Evolutionary conservation across 2,113 vertebrate genomes (phyloP).

Genomic region (Rhinolophus sinicus): DNA sequence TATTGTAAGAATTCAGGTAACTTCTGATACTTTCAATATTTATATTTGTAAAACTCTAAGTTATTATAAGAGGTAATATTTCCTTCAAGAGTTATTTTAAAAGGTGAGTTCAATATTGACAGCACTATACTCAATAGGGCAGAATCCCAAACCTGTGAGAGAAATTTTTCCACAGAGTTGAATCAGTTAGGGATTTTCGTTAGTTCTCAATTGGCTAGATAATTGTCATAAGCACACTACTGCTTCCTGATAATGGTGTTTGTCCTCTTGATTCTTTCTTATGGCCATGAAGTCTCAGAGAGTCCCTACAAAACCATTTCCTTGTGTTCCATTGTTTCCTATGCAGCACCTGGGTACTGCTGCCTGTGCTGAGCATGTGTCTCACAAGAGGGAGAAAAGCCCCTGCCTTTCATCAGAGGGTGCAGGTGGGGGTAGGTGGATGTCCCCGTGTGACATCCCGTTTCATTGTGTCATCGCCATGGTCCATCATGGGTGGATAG

Average conservation of each 20-base stretch:
- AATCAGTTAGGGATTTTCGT: no score
- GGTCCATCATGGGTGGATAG: not conserved
- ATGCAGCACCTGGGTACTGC: not conserved
- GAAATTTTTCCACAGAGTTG: no score
- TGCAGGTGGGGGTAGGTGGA: no score
- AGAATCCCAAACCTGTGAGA: not conserved
- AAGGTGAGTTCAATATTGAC: not conserved
- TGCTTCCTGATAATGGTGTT: not conserved
- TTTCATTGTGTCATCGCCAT: not conserved
- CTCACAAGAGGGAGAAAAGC: not conserved
- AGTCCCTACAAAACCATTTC: not conserved
- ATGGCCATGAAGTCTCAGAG: not conserved
- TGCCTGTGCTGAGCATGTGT: not conserved
- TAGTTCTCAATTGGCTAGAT: no score
- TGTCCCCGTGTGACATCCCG: rapidly evolving
- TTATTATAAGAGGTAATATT: not conserved
- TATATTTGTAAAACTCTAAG: not conserved
- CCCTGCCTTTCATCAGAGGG: not conserved
- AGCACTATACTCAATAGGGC: not conserved
- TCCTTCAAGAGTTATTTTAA: not conserved
- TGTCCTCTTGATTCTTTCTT: not conserved
- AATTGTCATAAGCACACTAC: not conserved
- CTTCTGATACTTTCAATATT: not conserved
- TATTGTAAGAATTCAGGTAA: not conserved
- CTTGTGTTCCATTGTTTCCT: not conserved